These are phyloP conservation scores for Ammodytes marinus DNA, from an alignment of 2,113 vertebrate genomes.

Conservation along the genomic window DNA sequence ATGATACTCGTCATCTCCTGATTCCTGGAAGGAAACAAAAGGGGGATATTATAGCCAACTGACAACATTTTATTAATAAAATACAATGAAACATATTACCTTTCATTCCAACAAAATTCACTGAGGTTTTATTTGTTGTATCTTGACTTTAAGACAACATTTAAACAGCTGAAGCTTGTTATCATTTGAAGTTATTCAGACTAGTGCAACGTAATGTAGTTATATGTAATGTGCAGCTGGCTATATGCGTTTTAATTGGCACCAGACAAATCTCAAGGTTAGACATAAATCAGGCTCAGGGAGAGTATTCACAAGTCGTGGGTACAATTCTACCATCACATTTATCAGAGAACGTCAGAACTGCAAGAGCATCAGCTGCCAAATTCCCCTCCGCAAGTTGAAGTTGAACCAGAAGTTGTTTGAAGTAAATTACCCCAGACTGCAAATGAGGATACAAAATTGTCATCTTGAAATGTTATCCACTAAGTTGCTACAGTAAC, in stretches of 20 bases:
- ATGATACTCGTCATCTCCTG: conserved; percentile 95
- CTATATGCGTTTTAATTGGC: not conserved
- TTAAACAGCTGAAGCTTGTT: not conserved
- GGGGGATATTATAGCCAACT: not conserved
- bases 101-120: not conserved
- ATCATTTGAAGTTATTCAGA: not conserved
- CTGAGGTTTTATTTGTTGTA: not conserved
- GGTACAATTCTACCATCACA: not conserved
- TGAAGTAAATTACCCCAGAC: conserved; percentile 34
- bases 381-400: conserved; percentile 42
- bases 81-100: not conserved
- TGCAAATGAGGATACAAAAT: conserved; percentile 31
- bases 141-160: not conserved
- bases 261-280: not conserved
- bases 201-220: not conserved
- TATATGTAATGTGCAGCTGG: not conserved
- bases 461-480: conserved; percentile 14
- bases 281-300: not conserved
- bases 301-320: not conserved
- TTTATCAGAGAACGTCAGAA: conserved; percentile 20
- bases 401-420: conserved; percentile 46
- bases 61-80: not conserved
- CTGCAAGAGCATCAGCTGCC: conserved; percentile 8
- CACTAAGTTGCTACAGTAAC: not conserved
- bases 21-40: conserved; percentile 85